Conservation (phyloP, 92 coral and sea anemone genomes). For the Plumapathes pennacea region DNA sequence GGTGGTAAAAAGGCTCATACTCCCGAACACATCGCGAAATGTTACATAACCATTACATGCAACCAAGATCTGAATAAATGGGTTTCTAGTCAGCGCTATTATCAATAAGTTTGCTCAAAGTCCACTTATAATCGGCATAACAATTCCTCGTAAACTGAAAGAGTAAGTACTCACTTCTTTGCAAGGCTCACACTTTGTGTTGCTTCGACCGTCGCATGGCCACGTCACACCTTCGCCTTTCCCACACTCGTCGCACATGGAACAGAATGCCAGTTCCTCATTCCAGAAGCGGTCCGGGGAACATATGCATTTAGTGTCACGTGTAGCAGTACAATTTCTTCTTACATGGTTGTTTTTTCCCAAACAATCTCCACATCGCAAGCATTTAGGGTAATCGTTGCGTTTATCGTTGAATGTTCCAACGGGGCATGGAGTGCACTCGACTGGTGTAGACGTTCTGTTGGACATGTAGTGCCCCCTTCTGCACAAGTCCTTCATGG, state of each 20-base stretch:
- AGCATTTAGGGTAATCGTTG: constrained; percentile 14
- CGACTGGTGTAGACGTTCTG: not conserved
- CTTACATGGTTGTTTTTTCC: constrained; percentile 15
- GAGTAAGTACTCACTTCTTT: constrained; percentile 53
- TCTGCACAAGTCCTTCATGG: too few species aligned
- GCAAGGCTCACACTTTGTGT: constrained; percentile 58
- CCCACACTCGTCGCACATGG: constrained; percentile 37
- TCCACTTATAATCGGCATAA: too few species aligned
- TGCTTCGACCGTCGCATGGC: constrained; percentile 24
- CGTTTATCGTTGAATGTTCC: not conserved
- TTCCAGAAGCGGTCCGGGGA: constrained; percentile 22
- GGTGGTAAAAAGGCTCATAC: too few species aligned
- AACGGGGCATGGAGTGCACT: constrained; percentile 5
- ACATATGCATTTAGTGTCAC: constrained; percentile 52
- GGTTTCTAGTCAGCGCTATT: too few species aligned
- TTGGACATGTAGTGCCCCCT: too few species aligned
- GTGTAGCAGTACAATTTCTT: constrained; percentile 28
- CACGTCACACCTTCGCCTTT: constrained; percentile 47
- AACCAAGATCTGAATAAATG: too few species aligned
- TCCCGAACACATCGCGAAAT: too few species aligned
- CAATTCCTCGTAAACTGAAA: too few species aligned
- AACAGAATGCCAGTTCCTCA: constrained; percentile 12
- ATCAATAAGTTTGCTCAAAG: too few species aligned
- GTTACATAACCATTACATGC: too few species aligned
- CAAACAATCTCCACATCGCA: constrained; percentile 13